Conservation (phyloP, 2,113 vertebrate species). For the Capreolus pygargus region DNA sequence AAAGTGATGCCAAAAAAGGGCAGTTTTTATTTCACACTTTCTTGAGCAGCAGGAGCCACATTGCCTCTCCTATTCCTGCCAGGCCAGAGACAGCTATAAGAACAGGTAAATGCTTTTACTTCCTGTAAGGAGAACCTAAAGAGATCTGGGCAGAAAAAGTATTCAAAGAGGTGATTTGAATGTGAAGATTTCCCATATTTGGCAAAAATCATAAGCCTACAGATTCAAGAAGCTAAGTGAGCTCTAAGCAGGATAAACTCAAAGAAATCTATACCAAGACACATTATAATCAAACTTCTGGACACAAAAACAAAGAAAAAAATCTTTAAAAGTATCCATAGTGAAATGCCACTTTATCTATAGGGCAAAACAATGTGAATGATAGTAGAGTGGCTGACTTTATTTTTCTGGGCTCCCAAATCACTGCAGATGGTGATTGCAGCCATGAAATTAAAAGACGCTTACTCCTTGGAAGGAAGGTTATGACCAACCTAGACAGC, state of each 20-base stretch:
- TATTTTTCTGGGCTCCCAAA: neutral
- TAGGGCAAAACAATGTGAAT: neutral
- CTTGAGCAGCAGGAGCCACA: neutral
- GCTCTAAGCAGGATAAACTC: neutral
- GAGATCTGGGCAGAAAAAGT: neutral
- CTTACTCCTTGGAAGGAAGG: neutral
- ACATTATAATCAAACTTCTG: neutral
- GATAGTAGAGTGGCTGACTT: neutral
- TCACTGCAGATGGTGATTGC: neutral
- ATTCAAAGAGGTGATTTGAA: neutral
- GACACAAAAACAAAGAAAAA: neutral
- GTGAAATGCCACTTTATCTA: neutral
- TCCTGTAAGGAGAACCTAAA: neutral
- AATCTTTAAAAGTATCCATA: conserved; percentile 3
- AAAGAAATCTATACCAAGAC: conserved; percentile 8
- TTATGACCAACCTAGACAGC: neutral
- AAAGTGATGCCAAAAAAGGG: neutral
- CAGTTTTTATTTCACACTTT: conserved; percentile 26
- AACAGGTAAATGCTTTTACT: neutral
- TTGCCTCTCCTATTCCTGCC: neutral
- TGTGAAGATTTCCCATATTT: neutral
- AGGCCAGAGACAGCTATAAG: neutral
- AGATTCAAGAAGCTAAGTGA: neutral
- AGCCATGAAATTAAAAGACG: neutral
- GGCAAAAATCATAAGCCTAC: conserved; percentile 12